phyloP scores from a whole-genome alignment of 2,797 vertebrate species.

The Octomys mimax region DNA sequence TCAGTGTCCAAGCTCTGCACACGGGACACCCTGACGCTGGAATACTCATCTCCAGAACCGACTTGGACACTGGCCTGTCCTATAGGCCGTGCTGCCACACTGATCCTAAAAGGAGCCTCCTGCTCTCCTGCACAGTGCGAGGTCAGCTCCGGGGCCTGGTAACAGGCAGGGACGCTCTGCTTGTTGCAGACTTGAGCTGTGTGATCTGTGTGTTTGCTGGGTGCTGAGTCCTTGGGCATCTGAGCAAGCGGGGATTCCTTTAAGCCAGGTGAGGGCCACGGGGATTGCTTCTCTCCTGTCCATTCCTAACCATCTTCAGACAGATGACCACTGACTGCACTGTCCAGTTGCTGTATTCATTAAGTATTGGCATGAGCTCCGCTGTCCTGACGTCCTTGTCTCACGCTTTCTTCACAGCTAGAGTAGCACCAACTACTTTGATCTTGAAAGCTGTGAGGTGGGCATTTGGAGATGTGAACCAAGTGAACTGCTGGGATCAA shows the following conservation, averaged over 20 bases:
- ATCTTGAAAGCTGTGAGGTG: neutral
- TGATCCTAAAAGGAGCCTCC: neutral
- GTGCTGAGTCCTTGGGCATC: neutral
- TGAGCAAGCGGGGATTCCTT: neutral
- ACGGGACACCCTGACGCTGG: neutral
- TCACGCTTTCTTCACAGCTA: neutral
- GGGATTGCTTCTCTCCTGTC: neutral
- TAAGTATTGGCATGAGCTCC: neutral
- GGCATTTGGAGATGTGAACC: neutral
- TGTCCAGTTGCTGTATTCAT: neutral
- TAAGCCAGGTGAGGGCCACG: neutral
- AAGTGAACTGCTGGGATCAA: neutral
- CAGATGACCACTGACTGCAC: neutral
- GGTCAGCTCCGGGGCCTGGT: no score
- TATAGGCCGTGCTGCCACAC: neutral
- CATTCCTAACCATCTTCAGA: neutral
- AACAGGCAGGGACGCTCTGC: rapidly evolving
- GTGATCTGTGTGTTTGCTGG: neutral
- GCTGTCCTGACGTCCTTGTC: neutral
- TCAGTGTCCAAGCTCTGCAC: neutral
- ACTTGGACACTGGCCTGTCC: neutral
- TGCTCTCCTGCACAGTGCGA: neutral
- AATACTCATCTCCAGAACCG: neutral
- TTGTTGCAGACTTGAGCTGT: neutral
- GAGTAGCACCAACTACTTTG: neutral